phyloP scores from a whole-genome alignment of 2,797 vertebrate genomes.

The Manis crassicaudata region DNA sequence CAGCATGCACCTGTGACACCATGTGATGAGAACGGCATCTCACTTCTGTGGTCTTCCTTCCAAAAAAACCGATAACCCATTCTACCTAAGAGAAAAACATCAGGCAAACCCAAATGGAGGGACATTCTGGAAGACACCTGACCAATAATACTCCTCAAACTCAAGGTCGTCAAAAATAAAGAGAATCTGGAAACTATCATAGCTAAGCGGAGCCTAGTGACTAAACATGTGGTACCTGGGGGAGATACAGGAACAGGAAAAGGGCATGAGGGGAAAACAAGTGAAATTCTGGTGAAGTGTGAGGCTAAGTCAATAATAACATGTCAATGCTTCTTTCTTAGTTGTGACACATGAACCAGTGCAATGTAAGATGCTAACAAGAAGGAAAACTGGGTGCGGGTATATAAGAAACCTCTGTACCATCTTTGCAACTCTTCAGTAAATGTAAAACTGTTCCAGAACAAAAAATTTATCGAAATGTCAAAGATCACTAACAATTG shows the following conservation, averaged over 20 bases:
- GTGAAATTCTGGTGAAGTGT: not conserved
- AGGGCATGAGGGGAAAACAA: not conserved
- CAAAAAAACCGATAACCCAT: not conserved
- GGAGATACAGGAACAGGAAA: not conserved
- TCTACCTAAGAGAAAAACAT: not conserved
- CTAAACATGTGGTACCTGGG: not conserved
- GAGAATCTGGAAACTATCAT: not conserved
- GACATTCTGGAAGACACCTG: not conserved
- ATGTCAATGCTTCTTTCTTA: not conserved
- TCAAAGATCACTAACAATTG: not conserved
- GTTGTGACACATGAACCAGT: no score
- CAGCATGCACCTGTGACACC: rapidly evolving
- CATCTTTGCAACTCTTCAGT: not conserved
- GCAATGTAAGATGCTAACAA: not conserved
- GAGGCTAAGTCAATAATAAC: not conserved
- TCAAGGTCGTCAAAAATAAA: not conserved
- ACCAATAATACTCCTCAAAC: not conserved
- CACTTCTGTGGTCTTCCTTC: not conserved
- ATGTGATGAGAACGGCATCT: not conserved
- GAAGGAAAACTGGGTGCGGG: rapidly evolving
- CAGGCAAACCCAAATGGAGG: not conserved
- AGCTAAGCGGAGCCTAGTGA: not conserved
- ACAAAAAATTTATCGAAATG: not conserved
- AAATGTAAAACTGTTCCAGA: not conserved
- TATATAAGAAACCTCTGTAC: not conserved